phyloP scores from a whole-genome alignment of 2,797 vertebrate species.

The Margarornis squamiger region DNA sequence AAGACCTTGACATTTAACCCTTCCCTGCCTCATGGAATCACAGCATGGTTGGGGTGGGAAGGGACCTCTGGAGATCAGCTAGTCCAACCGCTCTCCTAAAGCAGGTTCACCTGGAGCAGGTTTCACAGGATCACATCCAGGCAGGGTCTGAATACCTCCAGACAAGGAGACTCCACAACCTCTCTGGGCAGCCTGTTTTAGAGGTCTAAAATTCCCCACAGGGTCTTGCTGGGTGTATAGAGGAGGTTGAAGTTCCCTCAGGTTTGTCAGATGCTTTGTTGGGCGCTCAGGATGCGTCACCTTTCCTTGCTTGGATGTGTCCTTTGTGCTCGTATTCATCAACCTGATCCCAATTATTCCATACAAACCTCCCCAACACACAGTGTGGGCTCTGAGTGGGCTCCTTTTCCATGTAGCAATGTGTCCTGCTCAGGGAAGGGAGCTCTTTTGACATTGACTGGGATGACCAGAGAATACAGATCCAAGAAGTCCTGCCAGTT shows the following conservation, averaged over 20 bases:
- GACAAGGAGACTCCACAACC: not conserved
- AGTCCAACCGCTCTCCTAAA: not conserved
- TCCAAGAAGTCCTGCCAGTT: constrained; percentile 1
- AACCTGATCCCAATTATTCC: fast-evolving
- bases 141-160: not conserved
- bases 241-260: not conserved
- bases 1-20: not conserved
- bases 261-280: not conserved
- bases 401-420: not conserved
- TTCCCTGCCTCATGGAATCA: not conserved
- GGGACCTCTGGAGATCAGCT: not conserved
- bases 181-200: not conserved
- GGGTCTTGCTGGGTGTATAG: not conserved
- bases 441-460: not conserved
- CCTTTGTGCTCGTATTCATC: not conserved
- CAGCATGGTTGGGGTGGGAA: not conserved
- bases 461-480: not conserved
- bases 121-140: not conserved
- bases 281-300: not conserved
- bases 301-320: not conserved
- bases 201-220: not conserved
- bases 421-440: not conserved
- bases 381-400: not conserved
- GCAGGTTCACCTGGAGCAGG: not conserved
- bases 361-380: fast-evolving